Base-by-base conservation (phyloP, 2,113 vertebrate genomes). In the Melanerpes formicivorus region DNA sequence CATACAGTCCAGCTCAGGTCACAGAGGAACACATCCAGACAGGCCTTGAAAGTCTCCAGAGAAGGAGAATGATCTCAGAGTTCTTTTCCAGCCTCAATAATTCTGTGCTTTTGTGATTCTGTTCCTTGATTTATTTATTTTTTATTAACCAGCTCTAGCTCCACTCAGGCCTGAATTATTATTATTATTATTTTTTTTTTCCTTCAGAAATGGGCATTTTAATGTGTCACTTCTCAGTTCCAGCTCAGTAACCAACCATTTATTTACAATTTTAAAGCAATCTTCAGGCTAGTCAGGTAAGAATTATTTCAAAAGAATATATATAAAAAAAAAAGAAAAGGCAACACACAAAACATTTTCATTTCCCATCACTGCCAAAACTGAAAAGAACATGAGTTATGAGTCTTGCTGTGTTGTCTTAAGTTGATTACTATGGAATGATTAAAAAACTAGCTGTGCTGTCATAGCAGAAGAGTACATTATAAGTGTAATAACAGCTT, bases 401-500 rank as follows among this genome's bases (percentile, higher is more conserved):
- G 98, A 98, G 97, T 97, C 97, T 97, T 98, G 97, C 97, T 97
- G 79, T 97, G 97, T 98, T 98, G 97, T 98, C 97, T 98, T 98
- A 98, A 98, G 98, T 98, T 98, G 98, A 98, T 98, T 97, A 96
- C 97, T 97, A 96, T 97, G 96, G 96, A 97, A 98, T 98, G 98
- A 98, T 98, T 97, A 98, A 96, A 97, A 97, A 97, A 98, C 97
- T 98, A 98, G 98, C 98, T 98, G 97, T 97, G 98, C 98, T 98
- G 98, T 99, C 98, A 97, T 96, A 98, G 97, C 97, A 95, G 96
- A 98, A 97, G 97, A 97, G 97, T 97, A 98, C 98, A 99, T 99
- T 99, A 99, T 98, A 99, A 97, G 97, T 98, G 98, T 99, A 99
- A 98, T 99, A 99, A 99, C 98, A 98, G 98, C 98, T 99, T 99